Base-by-base conservation (phyloP, 2,888 invertebrate genomes). In the Cecidostiba fungosa region DNA sequence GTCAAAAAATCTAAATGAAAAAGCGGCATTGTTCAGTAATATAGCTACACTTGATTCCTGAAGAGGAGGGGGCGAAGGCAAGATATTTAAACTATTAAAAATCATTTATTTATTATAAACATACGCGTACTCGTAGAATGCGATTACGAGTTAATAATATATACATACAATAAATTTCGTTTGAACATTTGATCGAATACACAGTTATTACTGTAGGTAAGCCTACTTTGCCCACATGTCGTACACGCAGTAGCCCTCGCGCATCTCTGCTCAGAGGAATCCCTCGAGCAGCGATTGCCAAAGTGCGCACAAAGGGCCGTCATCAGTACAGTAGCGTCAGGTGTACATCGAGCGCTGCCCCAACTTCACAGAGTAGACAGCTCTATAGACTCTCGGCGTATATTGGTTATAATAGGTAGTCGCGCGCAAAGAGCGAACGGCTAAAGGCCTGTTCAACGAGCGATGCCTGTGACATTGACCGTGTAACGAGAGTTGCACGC, bases 401-500 rank as follows among this genome's bases (percentile, higher is more conserved):
- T 59, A 59, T 59, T n/a, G 54, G 54, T 59, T n/a, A 6, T 50
- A 50, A 50, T 50, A 50, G 19, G 54, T 8, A 59, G 54, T 59
- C n/a, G 62, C 26, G 14, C 23, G 62, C 62, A 62, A 23, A 26
- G 62, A 62, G 62, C 62, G 66, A 29, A 4, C 29, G 23, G 12
- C 66, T 66, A 29, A 29, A n/a, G 23, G 29, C 54, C 26, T 66
- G 26, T 66, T 66, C 29, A 66, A 29, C 26, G 19, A 39, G 39
- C 72, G 72, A 72, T 10, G n/a, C 19, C 23, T 19, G 43, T 73
- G 73, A 73, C 73, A 73, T 73, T 73, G 73, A 73, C 73, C 73
- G 39, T 73, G 73, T 32, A 29, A 72, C 66, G 29, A 66, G 19
- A n/a, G 54, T 59, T 54, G 5, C 54, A 32, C 19, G 32, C 32